A percentile compares a stretch with the other conserved stretches of the same genome.
Evolutionary conservation across 1,140 invertebrate species (phyloP).

Genomic region (Harpegnathos saltator): DNA sequence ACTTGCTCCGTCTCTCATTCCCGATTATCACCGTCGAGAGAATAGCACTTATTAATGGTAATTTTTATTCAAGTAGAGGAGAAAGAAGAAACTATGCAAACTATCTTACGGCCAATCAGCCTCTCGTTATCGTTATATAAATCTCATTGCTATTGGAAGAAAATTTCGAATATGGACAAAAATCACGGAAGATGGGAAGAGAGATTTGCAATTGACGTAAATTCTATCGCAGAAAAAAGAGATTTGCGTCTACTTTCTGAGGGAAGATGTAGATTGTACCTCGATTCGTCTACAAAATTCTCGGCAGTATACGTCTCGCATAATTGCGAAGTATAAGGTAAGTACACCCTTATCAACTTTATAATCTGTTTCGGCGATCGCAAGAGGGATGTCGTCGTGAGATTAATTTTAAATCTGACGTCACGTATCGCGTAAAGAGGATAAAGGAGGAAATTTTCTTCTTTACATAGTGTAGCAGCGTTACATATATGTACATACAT

Average conservation of each 20-base stretch:
- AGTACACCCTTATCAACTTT: slow-evolving; percentile 2
- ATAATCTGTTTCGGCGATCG: not conserved
- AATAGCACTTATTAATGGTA: not conserved
- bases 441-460: slow-evolving; percentile 10
- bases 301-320: slow-evolving; percentile 19
- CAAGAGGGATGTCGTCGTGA: not conserved
- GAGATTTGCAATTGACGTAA: too few species aligned
- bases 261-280: not conserved
- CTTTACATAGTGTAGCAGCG: slow-evolving; percentile 14
- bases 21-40: not conserved
- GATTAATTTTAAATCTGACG: slow-evolving; percentile 19
- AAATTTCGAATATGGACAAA: too few species aligned
- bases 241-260: too few species aligned
- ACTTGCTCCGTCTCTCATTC: not conserved
- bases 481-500: slow-evolving; percentile 30
- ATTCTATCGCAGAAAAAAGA: too few species aligned
- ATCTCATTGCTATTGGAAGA: too few species aligned
- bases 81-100: not conserved
- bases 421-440: slow-evolving; percentile 11
- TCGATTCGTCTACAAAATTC: slow-evolving; percentile 4
- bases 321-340: not conserved
- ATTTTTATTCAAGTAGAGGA: not conserved
- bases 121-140: not conserved
- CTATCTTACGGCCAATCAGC: not conserved
- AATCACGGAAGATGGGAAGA: too few species aligned